These are phyloP conservation scores for Poeciliopsis infans DNA, from an alignment of 2,797 vertebrate species.

Conservation along the genomic window DNA sequence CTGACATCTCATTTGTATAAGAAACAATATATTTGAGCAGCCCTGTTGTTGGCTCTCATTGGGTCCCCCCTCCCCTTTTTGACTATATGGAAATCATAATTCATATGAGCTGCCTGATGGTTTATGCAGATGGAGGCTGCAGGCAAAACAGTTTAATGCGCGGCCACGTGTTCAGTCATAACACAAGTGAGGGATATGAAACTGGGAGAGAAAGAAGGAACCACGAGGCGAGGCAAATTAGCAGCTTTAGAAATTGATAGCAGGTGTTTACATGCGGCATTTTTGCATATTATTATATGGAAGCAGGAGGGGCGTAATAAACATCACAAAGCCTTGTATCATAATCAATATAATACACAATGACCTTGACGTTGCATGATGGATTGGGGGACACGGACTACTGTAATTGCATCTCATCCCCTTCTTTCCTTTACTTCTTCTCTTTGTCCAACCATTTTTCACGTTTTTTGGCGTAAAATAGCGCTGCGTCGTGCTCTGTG, in stretches of 20 bases:
- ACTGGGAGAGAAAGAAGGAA: conserved; percentile 16
- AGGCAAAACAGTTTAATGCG: conserved; percentile 44
- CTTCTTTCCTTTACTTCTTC: conserved; percentile 14
- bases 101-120: conserved; percentile 47
- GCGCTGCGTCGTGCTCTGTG: conserved; percentile 87
- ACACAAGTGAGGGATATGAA: conserved; percentile 66
- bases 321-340: conserved; percentile 66
- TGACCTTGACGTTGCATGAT: conserved; percentile 80
- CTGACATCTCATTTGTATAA: conserved; percentile 12
- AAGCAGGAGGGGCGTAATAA: conserved; percentile 54
- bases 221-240: conserved; percentile 63
- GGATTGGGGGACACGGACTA: conserved; percentile 71
- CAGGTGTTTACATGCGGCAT: conserved; percentile 77
- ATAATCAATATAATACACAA: conserved; percentile 74
- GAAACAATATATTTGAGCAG: conserved; percentile 22
- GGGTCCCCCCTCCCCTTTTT: conserved; percentile 47
- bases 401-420: conserved; percentile 78
- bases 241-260: conserved; percentile 72
- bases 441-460: conserved; percentile 35
- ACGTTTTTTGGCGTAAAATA: conserved; percentile 74
- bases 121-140: conserved; percentile 70
- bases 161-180: conserved; percentile 53
- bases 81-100: conserved; percentile 68
- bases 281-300: conserved; percentile 73
- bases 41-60: conserved; percentile 34